Evolutionary conservation across 2,888 invertebrate genomes (phyloP).

Genomic region (Ormia ochracea): DNA sequence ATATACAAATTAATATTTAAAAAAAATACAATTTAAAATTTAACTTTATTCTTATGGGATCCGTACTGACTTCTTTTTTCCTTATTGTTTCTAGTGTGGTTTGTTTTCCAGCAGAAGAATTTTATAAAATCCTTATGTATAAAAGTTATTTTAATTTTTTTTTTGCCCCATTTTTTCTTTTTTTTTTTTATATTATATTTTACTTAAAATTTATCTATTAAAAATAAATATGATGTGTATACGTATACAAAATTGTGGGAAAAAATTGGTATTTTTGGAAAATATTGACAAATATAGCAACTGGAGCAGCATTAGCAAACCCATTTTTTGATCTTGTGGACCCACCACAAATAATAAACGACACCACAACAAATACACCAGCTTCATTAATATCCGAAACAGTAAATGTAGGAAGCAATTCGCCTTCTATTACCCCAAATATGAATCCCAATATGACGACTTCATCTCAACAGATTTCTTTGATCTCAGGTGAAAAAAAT

Average conservation of each 20-base stretch:
- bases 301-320: conserved; percentile 73
- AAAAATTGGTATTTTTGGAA: conserved; percentile 35
- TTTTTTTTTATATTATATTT: conserved; percentile 18
- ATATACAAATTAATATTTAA: too few species aligned
- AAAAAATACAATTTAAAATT: too few species aligned
- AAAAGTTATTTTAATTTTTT: conserved; percentile 18
- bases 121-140: background rate
- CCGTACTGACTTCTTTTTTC: too few species aligned
- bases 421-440: conserved; percentile 53
- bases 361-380: conserved; percentile 57
- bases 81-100: background rate
- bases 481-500: conserved; percentile 66
- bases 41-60: too few species aligned
- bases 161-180: conserved; percentile 1
- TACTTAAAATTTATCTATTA: background rate
- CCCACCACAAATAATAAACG: conserved; percentile 51
- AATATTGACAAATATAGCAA: conserved; percentile 51
- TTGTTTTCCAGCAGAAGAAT: background rate
- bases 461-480: conserved; percentile 53
- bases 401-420: conserved; percentile 46
- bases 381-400: conserved; percentile 65
- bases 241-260: conserved; percentile 24
- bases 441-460: conserved; percentile 55
- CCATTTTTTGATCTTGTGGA: conserved; percentile 75
- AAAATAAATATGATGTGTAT: conserved; percentile 28